Base-by-base conservation (phyloP, 2,888 invertebrate genomes). In the Drosophila nigricruria region DNA sequence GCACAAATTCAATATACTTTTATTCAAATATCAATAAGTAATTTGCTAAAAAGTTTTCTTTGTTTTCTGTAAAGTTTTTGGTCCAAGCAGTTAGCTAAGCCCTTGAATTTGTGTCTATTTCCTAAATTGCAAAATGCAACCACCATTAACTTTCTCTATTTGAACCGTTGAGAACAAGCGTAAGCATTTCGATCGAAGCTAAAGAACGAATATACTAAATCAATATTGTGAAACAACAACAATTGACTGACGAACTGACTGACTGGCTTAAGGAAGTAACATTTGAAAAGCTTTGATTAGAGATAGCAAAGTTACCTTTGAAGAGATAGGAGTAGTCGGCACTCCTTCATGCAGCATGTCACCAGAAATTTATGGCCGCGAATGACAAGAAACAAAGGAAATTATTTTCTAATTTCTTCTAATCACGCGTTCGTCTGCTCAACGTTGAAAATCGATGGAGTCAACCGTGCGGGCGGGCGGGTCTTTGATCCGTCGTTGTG, bases 401-500 rank as follows among this genome's bases (percentile, higher is more conserved):
- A 85, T 83, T 76, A 81, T 80, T 82, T 80, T 80, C 78, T 85
- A 83, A 87, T 85, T 85, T 77, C 83, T 56, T 70, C 56, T 80
- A 78, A 85, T 73, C 86, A 86, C 86, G 86, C 81, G 65, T 56
- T 65, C 52, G 60, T 59, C 71, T 47, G 60, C 20, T 38, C 20
- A 23, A 8, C 34, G 42, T 5, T 42, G 47, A 34, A 32, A 73
- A 66, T 65, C 60, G 50, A 36, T 65, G 38, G 54, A 54, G 27
- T 45, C 50, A 68, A 40, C 34, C 23, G 61, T 56, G 18, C 20
- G 58, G 43, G 49, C 56, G 18, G 14, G 8, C 65, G 25, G 14
- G 8, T 34, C 32, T 52, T 68, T 60, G 68, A 76, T 81, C 83
- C 57, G 69, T 74, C 59, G 32, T 53, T 49, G 52, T 60, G 67